phyloP scores from a whole-genome alignment of 1,140 invertebrate genomes.

The Eufriesea mexicana region DNA sequence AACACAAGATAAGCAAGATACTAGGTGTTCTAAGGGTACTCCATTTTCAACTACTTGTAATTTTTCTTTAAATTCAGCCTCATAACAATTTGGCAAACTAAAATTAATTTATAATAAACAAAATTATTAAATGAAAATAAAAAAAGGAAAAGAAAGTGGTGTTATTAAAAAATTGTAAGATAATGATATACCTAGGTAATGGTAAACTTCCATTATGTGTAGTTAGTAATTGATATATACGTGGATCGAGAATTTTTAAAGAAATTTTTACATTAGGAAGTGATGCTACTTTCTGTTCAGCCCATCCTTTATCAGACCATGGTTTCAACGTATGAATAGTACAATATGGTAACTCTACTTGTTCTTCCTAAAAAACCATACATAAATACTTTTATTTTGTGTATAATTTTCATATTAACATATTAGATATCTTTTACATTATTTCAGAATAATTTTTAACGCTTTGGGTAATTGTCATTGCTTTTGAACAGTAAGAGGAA shows the following conservation, averaged over 20 bases:
- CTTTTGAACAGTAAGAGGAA: constrained; percentile 70
- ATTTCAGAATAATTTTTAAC: constrained; percentile 61
- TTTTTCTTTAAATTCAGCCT: constrained; percentile 85
- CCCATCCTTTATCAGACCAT: constrained; percentile 87
- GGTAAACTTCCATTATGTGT: constrained; percentile 88
- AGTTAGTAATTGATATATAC: constrained; percentile 86
- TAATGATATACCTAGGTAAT: constrained; percentile 85
- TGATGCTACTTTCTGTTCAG: constrained; percentile 87
- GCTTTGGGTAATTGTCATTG: constrained; percentile 76
- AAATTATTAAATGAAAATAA: constrained; percentile 12
- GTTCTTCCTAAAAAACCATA: constrained; percentile 78
- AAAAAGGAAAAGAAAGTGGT: not conserved
- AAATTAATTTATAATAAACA: constrained; percentile 58
- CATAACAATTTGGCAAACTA: constrained; percentile 91
- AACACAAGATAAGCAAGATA: constrained; percentile 91
- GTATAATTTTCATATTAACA: not conserved
- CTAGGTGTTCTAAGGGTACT: constrained; percentile 92
- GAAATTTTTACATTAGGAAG: constrained; percentile 89
- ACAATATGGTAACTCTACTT: constrained; percentile 85
- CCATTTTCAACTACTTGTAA: constrained; percentile 85
- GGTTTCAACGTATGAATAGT: constrained; percentile 84
- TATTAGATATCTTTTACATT: not conserved
- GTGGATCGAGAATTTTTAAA: constrained; percentile 85
- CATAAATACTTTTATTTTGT: not conserved
- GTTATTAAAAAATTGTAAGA: not conserved